Conservation (phyloP, 2,888 invertebrate species). For the Zaprionus lineosus region DNA sequence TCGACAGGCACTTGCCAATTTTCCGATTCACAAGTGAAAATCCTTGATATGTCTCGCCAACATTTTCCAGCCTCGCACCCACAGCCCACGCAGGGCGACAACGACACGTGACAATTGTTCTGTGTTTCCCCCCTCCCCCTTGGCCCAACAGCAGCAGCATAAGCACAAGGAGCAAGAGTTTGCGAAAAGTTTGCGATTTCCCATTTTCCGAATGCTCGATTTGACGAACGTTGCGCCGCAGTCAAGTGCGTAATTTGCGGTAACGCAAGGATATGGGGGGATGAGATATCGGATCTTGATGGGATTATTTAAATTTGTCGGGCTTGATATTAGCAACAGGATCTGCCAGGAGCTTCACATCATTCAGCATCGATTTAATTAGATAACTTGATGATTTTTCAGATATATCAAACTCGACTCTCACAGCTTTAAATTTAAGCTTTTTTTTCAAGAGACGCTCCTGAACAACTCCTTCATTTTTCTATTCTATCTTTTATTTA, state of each 20-base stretch:
- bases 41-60: constrained; percentile 59
- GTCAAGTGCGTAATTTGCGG: constrained; percentile 77
- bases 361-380: no score
- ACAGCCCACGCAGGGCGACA: constrained; percentile 16
- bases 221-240: constrained; percentile 46
- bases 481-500: no score
- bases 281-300: constrained; percentile 16
- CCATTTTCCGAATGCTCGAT: constrained; percentile 49
- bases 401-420: no score
- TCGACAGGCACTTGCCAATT: constrained; percentile 49
- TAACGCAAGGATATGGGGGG: constrained; percentile 17
- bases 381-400: not conserved
- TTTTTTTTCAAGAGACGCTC: no score
- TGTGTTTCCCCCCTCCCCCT: constrained; percentile 17
- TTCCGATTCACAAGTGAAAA: constrained; percentile 63
- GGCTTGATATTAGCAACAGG: constrained; percentile 21
- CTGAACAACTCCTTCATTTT: no score
- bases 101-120: constrained; percentile 76
- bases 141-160: not conserved
- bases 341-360: no score
- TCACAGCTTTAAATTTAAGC: no score
- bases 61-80: constrained; percentile 51
- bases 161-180: not conserved
- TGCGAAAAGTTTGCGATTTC: constrained; percentile 58
- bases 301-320: constrained; percentile 49